A percentile compares a stretch with the other conserved stretches of the same genome.
Conservation (phyloP, 2,113 vertebrate genomes). For the Misgurnus anguillicaudatus region DNA sequence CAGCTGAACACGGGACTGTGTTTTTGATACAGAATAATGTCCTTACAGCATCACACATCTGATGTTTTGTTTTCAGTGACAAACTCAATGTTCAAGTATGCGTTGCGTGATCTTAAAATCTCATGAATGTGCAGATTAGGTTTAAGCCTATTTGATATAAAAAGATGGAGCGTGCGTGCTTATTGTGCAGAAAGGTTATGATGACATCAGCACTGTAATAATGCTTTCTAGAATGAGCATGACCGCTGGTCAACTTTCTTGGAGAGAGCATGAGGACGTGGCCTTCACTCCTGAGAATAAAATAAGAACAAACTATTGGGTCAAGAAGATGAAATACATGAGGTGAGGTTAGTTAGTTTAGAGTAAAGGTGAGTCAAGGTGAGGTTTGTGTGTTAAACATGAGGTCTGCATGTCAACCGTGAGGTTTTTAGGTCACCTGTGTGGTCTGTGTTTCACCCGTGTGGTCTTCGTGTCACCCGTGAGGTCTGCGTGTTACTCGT, state of each 20-base stretch:
- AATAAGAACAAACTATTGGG: neutral
- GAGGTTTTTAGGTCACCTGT: neutral
- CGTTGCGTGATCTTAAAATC: neutral
- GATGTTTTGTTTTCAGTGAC: neutral
- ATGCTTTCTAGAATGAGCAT: slow-evolving; percentile 25
- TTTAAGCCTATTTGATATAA: slow-evolving; percentile 36
- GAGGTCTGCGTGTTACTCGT: too few relatives aligned
- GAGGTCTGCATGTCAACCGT: too few relatives aligned
- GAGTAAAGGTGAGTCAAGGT: slow-evolving; percentile 41
- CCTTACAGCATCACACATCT: slow-evolving; percentile 13
- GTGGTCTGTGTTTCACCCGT: too few relatives aligned
- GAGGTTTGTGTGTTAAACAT: neutral
- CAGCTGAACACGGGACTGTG: slow-evolving; percentile 34
- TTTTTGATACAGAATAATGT: slow-evolving; percentile 47
- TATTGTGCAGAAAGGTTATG: neutral
- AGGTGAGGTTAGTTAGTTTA: slow-evolving; percentile 47
- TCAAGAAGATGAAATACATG: neutral
- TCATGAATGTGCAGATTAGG: slow-evolving; percentile 52
- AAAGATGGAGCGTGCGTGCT: neutral
- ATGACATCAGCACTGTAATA: neutral
- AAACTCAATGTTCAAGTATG: neutral
- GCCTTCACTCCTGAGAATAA: neutral
- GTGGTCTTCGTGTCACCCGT: too few relatives aligned
- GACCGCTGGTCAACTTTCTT: neutral
- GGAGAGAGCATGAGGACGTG: neutral